Conservation (phyloP, 2,113 vertebrate genomes). For the Aphyosemion australe region DNA sequence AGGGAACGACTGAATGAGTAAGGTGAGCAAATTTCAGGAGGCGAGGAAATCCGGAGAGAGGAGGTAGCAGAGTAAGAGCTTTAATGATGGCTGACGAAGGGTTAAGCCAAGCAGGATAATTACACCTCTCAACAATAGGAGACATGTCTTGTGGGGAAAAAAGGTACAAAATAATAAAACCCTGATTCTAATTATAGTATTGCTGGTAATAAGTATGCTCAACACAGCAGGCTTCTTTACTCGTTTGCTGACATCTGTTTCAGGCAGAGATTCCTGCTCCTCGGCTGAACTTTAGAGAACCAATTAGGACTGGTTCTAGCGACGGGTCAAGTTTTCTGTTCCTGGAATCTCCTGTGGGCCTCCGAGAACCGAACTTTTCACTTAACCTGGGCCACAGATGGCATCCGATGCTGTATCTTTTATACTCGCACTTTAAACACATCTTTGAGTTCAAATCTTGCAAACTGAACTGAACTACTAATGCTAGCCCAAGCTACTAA, state of each 20-base stretch:
- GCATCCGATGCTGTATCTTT: background rate
- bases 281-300: background rate
- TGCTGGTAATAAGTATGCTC: conserved; percentile 34
- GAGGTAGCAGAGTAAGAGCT: conserved; percentile 9
- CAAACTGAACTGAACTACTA: too few relatives aligned
- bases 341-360: background rate
- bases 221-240: conserved; percentile 8
- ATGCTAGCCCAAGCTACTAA: too few relatives aligned
- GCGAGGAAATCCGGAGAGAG: conserved; percentile 16
- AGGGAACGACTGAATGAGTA: conserved; percentile 3
- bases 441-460: too few relatives aligned
- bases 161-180: conserved; percentile 25
- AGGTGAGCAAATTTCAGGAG: conserved; percentile 16
- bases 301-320: conserved; percentile 17
- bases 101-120: conserved; percentile 45
- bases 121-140: conserved; percentile 42
- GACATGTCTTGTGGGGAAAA: conserved; percentile 12
- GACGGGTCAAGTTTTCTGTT: conserved; percentile 15
- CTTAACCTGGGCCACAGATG: background rate
- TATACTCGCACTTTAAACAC: too few relatives aligned
- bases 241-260: conserved; percentile 18
- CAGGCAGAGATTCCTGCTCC: background rate
- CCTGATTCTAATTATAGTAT: conserved; percentile 43
- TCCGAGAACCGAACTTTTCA: background rate
- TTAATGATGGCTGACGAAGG: conserved; percentile 43